These are phyloP conservation scores for Phenacoccus solenopsis DNA, from an alignment of 1,140 invertebrate species.

Conservation along the genomic window DNA sequence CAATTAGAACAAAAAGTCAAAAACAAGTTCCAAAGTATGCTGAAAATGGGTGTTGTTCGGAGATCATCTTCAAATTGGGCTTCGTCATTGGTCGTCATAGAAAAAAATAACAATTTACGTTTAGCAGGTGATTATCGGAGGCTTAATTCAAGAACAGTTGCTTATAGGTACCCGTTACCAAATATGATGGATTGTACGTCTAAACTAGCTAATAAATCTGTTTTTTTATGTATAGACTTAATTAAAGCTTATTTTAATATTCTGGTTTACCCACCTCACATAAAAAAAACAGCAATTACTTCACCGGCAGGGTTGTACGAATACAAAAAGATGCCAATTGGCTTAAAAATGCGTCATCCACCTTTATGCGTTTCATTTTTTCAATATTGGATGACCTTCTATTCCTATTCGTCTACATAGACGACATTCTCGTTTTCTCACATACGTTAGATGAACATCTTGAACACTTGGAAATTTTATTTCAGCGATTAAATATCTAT, in stretches of 20 bases:
- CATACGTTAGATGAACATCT: neutral
- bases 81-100: too few relatives aligned
- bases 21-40: too few relatives aligned
- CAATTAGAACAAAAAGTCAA: too few relatives aligned
- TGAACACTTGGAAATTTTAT: neutral
- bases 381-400: neutral
- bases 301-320: conserved; percentile 30
- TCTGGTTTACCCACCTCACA: conserved; percentile 30
- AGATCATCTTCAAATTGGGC: too few relatives aligned
- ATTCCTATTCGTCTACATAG: neutral
- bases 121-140: too few relatives aligned
- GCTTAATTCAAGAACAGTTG: too few relatives aligned
- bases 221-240: conserved; percentile 37
- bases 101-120: too few relatives aligned
- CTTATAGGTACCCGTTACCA: too few relatives aligned
- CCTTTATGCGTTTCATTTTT: conserved; percentile 32
- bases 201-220: too few relatives aligned
- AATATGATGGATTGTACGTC: too few relatives aligned
- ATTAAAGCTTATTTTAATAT: conserved; percentile 38
- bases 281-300: conserved; percentile 38
- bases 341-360: conserved; percentile 33
- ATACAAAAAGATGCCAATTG: conserved; percentile 35
- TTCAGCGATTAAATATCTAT: neutral
- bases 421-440: neutral
- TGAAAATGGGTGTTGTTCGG: too few relatives aligned